Percentiles rank a stretch among this genome's conserved stretches.
These are phyloP conservation scores for Lottia gigantea DNA, from an alignment of 2,888 invertebrate genomes.

Conservation along the genomic window DNA sequence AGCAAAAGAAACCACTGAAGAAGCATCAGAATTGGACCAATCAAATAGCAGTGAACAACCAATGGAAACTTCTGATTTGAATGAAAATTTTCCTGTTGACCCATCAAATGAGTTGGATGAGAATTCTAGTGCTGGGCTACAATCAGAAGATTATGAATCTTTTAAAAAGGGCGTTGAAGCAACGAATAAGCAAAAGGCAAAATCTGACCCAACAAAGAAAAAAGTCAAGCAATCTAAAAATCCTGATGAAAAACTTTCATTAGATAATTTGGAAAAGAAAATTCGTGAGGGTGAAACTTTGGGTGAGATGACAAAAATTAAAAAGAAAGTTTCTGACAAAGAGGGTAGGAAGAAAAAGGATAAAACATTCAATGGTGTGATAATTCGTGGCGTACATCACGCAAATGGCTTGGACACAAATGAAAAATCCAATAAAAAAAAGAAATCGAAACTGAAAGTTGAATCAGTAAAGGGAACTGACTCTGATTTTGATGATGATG, in stretches of 20 bases:
- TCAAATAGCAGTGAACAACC: too few species aligned
- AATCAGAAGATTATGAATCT: neutral
- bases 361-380: neutral
- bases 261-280: neutral
- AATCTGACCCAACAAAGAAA: neutral
- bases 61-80: too few species aligned
- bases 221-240: neutral
- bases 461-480: neutral
- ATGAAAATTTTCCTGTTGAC: too few species aligned
- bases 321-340: neutral
- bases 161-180: neutral
- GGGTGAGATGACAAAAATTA: neutral
- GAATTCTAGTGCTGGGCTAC: neutral
- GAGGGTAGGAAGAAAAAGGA: neutral
- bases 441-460: neutral
- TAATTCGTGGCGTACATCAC: slow-evolving; percentile 5
- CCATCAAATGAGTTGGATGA: neutral
- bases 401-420: neutral
- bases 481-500: slow-evolving; percentile 6
- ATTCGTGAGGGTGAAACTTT: neutral
- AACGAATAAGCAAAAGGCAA: neutral
- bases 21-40: too few species aligned
- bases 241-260: neutral
- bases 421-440: neutral
- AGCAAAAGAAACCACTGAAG: too few species aligned